Evolutionary conservation across 2,797 vertebrate species (phyloP), one percentile per base, ranked within the genome.

Genomic region (Remorina albescens): DNA sequence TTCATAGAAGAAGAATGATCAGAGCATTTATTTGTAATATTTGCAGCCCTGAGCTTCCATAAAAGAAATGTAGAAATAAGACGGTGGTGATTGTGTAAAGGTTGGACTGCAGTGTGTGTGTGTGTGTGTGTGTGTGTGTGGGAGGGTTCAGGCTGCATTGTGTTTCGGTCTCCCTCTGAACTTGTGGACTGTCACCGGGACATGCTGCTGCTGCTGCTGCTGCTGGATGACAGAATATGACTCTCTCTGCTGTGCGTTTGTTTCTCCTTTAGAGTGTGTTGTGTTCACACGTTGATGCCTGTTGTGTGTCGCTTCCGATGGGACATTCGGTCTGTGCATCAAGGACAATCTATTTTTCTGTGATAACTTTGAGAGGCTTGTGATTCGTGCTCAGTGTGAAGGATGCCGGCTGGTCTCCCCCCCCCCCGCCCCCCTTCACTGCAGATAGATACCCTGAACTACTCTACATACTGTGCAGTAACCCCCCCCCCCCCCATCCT

Each of bases 151-250:
- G 11, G 67, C 80, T 82, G 86, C 78, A 71, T 67, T 78, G 69
- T 76, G 76, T 32, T 71, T 47, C 59, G 72, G 50, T 53, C 75
- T 85, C 66, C 16, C 59, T 64, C 61, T 79, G 78, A 86, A 87
- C 84, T 83, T 81, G 83, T 78, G 82, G 81, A 56, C 75, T 73
- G 71, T 71, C 66, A 63, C 36, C 18, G 49, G 80, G 82, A 85
- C 78, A 81, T 81, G 76, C 83, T 80, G 81, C 83, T n/a, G n/a
- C 59, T 66, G 56, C 46, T 80, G 30, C 8, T 58, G n/a, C 63
- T 59, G 80, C 46, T 80, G 75, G 78, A 81, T 65, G 79, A 76
- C 73, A 63, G 60, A 62, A 30, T 2, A 10, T 63, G 1, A 39
- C 4, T 4, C 16, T 23, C 18, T 25, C 13, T 4, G 8, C 3